These are phyloP conservation scores for Hippolais icterina DNA, from an alignment of 2,113 vertebrate genomes.

Conservation along the genomic window DNA sequence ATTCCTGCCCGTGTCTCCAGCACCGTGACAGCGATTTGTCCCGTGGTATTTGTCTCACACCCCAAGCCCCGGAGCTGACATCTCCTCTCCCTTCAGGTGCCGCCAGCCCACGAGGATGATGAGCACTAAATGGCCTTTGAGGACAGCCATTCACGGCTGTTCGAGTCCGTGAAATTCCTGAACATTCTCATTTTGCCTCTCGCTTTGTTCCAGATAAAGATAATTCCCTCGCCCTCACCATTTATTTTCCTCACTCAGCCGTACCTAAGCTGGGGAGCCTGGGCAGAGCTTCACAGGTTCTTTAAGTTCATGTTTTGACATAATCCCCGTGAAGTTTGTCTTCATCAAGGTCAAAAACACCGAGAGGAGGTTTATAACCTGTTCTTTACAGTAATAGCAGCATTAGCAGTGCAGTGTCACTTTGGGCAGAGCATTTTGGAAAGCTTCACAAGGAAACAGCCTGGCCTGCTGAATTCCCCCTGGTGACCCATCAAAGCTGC, in stretches of 20 bases:
- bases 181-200: not conserved
- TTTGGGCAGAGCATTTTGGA: not conserved
- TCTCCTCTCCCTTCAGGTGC: not conserved
- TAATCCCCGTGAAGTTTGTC: not conserved
- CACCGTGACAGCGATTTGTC: not conserved
- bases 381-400: not conserved
- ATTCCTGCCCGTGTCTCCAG: not conserved
- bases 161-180: not conserved
- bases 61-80: not conserved
- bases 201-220: not conserved
- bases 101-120: not conserved
- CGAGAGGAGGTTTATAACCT: not conserved
- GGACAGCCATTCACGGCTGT: not conserved
- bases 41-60: not conserved
- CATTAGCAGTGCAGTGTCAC: not conserved
- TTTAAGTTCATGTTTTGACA: not conserved
- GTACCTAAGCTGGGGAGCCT: not conserved
- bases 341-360: not conserved
- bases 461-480: not conserved
- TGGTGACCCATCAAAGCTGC: not conserved
- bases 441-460: not conserved
- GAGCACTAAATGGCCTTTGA: not conserved
- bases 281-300: not conserved
- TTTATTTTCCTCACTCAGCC: not conserved
- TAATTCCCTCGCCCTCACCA: not conserved